Evolutionary conservation across 1,140 invertebrate species (phyloP).

Genomic region (Bombus haemorrhoidalis): DNA sequence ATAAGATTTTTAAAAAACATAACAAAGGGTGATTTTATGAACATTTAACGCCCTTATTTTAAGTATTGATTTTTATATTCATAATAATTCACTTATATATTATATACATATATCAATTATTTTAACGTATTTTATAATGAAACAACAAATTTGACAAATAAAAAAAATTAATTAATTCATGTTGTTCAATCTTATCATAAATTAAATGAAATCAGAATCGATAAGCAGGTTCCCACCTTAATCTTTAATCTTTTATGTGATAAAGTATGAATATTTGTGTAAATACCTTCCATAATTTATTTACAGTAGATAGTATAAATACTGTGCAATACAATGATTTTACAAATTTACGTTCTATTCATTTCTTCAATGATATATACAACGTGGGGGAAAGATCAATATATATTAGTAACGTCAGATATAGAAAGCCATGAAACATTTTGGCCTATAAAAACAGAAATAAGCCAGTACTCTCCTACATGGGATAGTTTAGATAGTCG

Average conservation of each 20-base stretch:
- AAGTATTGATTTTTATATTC: neutral
- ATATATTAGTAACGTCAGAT: conserved; percentile 16
- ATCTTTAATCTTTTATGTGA: conserved; percentile 9
- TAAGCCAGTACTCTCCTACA: conserved; percentile 84
- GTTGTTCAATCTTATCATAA: neutral
- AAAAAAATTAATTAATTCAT: neutral
- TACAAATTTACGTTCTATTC: neutral
- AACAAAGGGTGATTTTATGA: neutral
- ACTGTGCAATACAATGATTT: neutral
- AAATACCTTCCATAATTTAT: conserved; percentile 2
- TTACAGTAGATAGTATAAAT: conserved; percentile 5
- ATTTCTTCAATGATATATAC: neutral
- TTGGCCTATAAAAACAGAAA: neutral
- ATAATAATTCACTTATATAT: neutral
- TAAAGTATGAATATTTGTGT: conserved; percentile 5
- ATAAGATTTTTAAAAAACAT: neutral
- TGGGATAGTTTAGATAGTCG: conserved; percentile 94
- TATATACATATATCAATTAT: neutral
- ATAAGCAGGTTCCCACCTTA: neutral
- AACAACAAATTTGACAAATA: neutral
- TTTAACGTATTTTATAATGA: neutral
- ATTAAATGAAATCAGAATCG: neutral
- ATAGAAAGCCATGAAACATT: neutral
- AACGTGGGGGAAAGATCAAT: neutral
- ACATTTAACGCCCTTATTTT: neutral